These are phyloP conservation scores for Macropus fuliginosus DNA, from an alignment of 2,797 vertebrate genomes.

Conservation along the genomic window DNA sequence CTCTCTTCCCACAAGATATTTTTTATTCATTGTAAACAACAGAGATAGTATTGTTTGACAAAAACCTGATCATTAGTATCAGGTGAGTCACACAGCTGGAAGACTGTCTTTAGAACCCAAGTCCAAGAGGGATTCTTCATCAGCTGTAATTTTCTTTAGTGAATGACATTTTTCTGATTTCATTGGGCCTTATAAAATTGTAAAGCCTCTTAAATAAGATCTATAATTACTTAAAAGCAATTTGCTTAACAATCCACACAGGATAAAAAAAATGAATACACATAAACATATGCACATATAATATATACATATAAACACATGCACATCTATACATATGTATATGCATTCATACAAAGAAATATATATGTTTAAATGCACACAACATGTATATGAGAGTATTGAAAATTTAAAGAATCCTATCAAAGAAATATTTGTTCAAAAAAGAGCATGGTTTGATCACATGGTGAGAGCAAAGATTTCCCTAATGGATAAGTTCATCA, in stretches of 20 bases:
- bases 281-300: too few species aligned
- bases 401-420: background rate
- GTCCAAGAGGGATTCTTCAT: background rate
- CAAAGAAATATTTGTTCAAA: background rate
- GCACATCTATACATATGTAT: background rate
- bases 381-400: background rate
- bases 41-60: background rate
- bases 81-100: background rate
- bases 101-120: background rate
- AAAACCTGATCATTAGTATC: background rate
- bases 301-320: background rate
- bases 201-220: background rate
- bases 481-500: background rate
- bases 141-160: background rate
- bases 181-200: background rate
- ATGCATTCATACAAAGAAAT: background rate
- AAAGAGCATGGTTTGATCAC: background rate
- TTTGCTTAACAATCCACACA: background rate
- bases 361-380: background rate
- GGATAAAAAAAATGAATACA: background rate
- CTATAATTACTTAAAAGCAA: background rate
- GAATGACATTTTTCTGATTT: background rate
- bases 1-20: background rate
- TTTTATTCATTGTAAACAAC: background rate
- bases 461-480: background rate